A percentile compares a stretch with the other conserved stretches of the same genome.
These are phyloP conservation scores for Conus canariensis DNA, from an alignment of 2,888 invertebrate species.

Conservation along the genomic window DNA sequence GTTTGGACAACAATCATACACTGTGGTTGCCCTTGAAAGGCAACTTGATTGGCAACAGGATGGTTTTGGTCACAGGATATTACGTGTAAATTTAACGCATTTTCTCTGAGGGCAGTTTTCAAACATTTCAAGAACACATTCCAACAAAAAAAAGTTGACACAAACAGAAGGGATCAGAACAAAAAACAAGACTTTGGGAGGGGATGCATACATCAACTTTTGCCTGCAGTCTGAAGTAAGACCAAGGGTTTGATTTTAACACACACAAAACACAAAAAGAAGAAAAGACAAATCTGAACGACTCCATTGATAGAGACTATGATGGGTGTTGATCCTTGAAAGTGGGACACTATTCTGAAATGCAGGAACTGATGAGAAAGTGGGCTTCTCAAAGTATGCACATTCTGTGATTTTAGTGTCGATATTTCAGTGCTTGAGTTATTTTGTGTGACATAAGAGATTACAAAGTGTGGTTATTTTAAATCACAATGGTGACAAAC, in stretches of 20 bases:
- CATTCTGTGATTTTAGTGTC: neutral
- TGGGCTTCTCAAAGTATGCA: neutral
- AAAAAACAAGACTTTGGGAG: neutral
- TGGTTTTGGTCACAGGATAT: neutral
- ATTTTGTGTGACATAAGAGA: neutral
- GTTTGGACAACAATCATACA: constrained; percentile 13
- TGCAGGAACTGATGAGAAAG: constrained; percentile 22
- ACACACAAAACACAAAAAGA: neutral
- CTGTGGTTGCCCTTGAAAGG: neutral
- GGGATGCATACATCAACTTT: constrained; percentile 34
- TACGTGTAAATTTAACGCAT: neutral
- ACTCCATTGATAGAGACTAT: neutral
- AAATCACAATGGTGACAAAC: neutral
- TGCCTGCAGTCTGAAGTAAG: constrained; percentile 6
- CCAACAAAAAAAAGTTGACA: neutral
- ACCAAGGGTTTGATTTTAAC: neutral
- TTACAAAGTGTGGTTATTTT: neutral
- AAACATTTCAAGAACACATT: constrained; percentile 7
- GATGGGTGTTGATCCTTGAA: constrained; percentile 6
- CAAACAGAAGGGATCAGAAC: neutral
- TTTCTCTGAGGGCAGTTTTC: neutral
- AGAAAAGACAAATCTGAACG: neutral
- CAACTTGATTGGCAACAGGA: constrained; percentile 33
- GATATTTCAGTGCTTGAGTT: constrained; percentile 2
- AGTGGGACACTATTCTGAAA: neutral